These are phyloP conservation scores for Cyanoderma ruficeps DNA, from an alignment of 2,113 vertebrate species.

Conservation along the genomic window DNA sequence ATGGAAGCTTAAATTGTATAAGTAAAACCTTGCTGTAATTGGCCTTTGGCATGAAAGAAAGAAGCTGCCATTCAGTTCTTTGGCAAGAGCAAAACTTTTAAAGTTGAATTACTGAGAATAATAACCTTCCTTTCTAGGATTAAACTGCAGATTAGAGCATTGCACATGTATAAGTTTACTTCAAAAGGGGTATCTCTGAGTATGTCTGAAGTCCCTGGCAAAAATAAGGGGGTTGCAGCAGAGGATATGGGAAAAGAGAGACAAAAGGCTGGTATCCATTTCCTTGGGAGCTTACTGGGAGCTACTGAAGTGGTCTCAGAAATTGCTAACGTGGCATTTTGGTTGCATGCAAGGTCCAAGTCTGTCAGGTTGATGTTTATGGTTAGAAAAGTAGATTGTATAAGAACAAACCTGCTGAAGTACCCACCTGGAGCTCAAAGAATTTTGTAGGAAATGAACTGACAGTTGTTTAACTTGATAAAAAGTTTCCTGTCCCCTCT, in stretches of 20 bases:
- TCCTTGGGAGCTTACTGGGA: not conserved
- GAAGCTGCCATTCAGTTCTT: not conserved
- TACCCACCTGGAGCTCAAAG: not conserved
- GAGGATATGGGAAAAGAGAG: not conserved
- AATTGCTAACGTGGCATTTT: accelerated
- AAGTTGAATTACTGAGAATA: slow-evolving; percentile 26
- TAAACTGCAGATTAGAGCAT: not conserved
- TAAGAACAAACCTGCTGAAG: not conserved
- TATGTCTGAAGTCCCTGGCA: not conserved
- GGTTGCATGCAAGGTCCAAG: not conserved
- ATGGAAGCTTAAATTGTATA: slow-evolving; percentile 35
- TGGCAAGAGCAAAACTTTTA: not conserved
- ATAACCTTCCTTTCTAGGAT: slow-evolving; percentile 1
- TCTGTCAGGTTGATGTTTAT: not conserved
- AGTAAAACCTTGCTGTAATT: slow-evolving; percentile 47
- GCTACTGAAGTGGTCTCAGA: not conserved
- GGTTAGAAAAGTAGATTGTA: not conserved
- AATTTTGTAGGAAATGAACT: not conserved
- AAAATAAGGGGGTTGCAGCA: not conserved
- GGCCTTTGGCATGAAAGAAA: slow-evolving; percentile 12
- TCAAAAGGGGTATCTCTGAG: not conserved
- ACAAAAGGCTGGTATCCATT: not conserved
- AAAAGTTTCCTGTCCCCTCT: not conserved
- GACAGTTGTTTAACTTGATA: not conserved
- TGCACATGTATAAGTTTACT: not conserved